phyloP scores from a whole-genome alignment of 2,113 vertebrate genomes.

The Mirounga angustirostris region DNA sequence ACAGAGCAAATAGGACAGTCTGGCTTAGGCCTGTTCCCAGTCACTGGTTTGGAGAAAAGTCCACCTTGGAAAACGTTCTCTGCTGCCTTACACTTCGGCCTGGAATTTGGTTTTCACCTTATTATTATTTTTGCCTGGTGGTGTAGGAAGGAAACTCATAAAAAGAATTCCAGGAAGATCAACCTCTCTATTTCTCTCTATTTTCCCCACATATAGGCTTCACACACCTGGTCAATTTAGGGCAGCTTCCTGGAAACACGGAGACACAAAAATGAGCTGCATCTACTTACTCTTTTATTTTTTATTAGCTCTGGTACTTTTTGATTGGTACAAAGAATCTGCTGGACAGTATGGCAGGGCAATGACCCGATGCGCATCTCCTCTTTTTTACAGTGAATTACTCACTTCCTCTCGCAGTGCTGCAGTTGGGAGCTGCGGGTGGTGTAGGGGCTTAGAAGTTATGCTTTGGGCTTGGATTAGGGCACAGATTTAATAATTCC shows the following conservation, averaged over 20 bases:
- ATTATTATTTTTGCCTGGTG: not conserved
- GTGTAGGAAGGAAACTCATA: not conserved
- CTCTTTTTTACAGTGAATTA: not conserved
- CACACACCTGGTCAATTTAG: not conserved
- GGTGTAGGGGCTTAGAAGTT: not conserved
- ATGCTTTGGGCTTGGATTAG: not conserved
- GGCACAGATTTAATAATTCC: constrained; percentile 15
- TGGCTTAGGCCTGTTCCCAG: rapidly evolving
- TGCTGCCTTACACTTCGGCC: not conserved
- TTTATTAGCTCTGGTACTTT: not conserved
- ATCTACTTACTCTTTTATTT: not conserved
- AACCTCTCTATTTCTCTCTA: not conserved
- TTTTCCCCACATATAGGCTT: not conserved
- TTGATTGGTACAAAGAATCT: not conserved
- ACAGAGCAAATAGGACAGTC: not conserved
- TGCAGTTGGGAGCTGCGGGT: not conserved
- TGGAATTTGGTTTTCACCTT: not conserved
- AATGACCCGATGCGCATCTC: rapidly evolving
- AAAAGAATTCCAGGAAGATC: not conserved
- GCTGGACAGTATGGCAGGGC: not conserved
- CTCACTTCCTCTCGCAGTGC: not conserved
- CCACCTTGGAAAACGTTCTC: not conserved
- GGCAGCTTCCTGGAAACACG: not conserved
- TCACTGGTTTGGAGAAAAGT: not conserved
- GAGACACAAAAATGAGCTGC: not conserved